Evolutionary conservation across 2,797 vertebrate genomes (phyloP).

Genomic region (Acipenser ruthenus): DNA sequence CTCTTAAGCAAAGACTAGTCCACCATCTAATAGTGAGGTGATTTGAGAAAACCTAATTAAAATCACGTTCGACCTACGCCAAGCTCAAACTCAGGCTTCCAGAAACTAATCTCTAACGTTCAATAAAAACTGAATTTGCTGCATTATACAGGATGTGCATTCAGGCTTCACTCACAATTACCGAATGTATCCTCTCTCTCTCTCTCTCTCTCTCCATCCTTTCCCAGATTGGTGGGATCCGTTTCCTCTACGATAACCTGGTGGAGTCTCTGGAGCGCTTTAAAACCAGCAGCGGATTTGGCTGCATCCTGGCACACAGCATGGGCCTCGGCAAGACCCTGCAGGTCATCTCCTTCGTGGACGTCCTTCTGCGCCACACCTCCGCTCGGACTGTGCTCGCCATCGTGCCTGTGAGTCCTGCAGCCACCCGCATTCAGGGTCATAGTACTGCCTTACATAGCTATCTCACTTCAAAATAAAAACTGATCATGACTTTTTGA

Average conservation of each 20-base stretch:
- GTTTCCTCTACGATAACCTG: conserved; percentile 95
- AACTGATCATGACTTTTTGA: too few species aligned
- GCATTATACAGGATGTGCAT: too few species aligned
- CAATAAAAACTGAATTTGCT: too few species aligned
- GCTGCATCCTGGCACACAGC: conserved; percentile 96
- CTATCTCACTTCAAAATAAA: neutral
- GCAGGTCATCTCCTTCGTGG: conserved; percentile 96
- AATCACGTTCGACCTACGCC: too few species aligned
- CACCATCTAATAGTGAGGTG: too few species aligned
- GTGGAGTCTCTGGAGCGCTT: conserved; percentile 92
- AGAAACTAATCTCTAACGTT: too few species aligned
- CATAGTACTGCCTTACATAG: neutral
- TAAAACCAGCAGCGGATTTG: conserved; percentile 89
- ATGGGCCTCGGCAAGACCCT: conserved; percentile 97
- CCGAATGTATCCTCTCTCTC: neutral
- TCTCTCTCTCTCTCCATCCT: conserved; percentile 17
- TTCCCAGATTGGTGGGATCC: conserved; percentile 65
- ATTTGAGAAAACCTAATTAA: too few species aligned
- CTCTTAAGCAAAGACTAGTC: too few species aligned
- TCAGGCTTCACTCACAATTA: neutral
- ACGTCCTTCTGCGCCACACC: conserved; percentile 87
- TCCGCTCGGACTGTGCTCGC: conserved; percentile 92
- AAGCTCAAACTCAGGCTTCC: conserved; percentile 16
- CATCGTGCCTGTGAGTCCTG: conserved; percentile 88
- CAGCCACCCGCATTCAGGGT: too few species aligned